phyloP scores from a whole-genome alignment of 2,797 vertebrate genomes.

The Falco peregrinus region DNA sequence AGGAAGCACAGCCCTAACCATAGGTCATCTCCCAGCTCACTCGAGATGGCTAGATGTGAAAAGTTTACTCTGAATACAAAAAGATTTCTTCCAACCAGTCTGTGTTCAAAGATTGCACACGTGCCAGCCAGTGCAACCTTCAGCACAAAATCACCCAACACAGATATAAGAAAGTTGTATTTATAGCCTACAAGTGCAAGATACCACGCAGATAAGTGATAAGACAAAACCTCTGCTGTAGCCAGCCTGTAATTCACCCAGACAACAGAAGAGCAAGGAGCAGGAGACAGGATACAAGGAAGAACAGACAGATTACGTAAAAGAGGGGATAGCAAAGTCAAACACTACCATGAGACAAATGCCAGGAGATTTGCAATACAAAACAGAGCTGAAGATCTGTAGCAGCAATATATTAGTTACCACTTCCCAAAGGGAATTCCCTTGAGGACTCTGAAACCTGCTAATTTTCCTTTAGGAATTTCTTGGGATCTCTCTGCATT shows the following conservation, averaged over 20 bases:
- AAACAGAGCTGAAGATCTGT: background rate
- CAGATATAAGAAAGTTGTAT: background rate
- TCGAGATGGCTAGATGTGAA: background rate
- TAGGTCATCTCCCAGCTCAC: background rate
- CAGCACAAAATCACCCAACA: background rate
- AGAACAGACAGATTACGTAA: background rate
- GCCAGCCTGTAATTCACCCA: background rate
- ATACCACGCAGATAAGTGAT: background rate
- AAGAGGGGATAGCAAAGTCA: background rate
- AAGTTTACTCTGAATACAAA: background rate
- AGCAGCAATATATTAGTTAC: background rate
- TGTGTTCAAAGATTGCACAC: background rate
- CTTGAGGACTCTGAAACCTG: background rate
- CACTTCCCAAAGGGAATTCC: conserved; percentile 16
- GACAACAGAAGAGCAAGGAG: background rate
- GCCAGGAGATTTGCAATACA: conserved; percentile 3
- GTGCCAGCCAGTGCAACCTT: background rate
- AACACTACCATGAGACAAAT: background rate
- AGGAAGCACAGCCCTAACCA: background rate
- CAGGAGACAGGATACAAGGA: background rate
- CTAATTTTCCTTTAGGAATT: background rate
- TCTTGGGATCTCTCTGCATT: background rate
- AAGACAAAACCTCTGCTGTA: background rate
- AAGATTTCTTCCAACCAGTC: background rate
- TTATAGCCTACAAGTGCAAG: background rate